Percentiles rank a stretch among this genome's conserved stretches.
phyloP scores from a whole-genome alignment of 2,113 vertebrate genomes.

The Sylvietta virens region DNA sequence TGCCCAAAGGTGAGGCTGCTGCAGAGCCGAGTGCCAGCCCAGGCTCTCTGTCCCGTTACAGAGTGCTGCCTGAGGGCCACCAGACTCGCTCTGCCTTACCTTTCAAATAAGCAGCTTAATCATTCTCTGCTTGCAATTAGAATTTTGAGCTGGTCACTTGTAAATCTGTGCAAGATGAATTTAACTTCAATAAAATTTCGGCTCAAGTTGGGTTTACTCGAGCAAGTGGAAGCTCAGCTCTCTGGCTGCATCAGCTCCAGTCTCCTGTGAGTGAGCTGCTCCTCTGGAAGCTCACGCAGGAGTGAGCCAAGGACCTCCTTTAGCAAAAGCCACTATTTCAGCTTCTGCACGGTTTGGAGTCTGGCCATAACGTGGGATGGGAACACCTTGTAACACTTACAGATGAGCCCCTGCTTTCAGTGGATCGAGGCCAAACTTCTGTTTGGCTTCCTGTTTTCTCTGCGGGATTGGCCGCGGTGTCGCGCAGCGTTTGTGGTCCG shows the following conservation, averaged over 20 bases:
- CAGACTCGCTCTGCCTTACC: not conserved
- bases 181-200: not conserved
- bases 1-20: not conserved
- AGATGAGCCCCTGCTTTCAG: not conserved
- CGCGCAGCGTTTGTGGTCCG: accelerated
- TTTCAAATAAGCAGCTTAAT: not conserved
- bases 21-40: not conserved
- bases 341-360: not conserved
- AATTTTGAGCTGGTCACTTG: not conserved
- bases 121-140: not conserved
- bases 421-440: not conserved
- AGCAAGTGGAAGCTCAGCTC: not conserved
- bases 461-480: accelerated
- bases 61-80: not conserved
- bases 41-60: not conserved
- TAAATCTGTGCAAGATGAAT: not conserved
- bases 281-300: not conserved
- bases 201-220: not conserved
- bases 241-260: not conserved
- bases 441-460: not conserved
- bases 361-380: not conserved
- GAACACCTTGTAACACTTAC: slow-evolving; percentile 28
- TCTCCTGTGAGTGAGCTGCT: not conserved
- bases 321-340: not conserved
- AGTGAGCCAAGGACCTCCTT: not conserved